These are phyloP conservation scores for Ormyrus nitidulus DNA, from an alignment of 2,888 invertebrate genomes.

Conservation along the genomic window DNA sequence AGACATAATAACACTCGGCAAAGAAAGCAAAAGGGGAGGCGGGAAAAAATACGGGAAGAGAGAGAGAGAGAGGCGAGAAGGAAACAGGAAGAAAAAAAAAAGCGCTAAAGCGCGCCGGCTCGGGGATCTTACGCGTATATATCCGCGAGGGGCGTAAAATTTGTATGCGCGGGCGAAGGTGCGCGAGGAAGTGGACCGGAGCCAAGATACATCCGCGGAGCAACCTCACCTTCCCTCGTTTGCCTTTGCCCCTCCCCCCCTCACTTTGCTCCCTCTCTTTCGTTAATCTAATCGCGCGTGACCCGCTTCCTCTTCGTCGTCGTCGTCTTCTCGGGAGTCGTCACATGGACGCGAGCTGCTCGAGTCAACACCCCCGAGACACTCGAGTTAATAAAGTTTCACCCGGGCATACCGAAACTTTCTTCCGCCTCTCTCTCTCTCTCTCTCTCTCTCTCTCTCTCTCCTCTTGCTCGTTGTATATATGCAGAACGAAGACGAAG, in stretches of 20 bases:
- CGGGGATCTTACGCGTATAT: background rate
- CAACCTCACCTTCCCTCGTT: slow-evolving; percentile 23
- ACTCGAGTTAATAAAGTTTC: slow-evolving; percentile 44
- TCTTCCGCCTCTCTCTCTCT: background rate
- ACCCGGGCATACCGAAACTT: slow-evolving; percentile 17
- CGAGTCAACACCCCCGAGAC: slow-evolving; percentile 46
- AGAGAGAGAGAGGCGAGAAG: background rate
- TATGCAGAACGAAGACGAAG: too few relatives aligned
- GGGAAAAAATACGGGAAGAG: too few relatives aligned
- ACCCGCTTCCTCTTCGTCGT: slow-evolving; percentile 29
- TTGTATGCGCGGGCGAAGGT: slow-evolving; percentile 48
- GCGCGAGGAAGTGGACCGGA: slow-evolving; percentile 46
- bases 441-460: too few relatives aligned
- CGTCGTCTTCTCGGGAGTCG: slow-evolving; percentile 20
- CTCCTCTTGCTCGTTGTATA: too few relatives aligned
- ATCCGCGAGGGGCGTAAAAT: slow-evolving; percentile 13
- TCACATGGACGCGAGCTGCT: slow-evolving; percentile 28
- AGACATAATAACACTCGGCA: too few relatives aligned
- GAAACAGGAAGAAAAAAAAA: background rate
- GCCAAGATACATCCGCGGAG: slow-evolving; percentile 35
- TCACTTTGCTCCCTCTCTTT: background rate
- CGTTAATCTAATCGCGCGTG: slow-evolving; percentile 57
- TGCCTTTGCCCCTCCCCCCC: background rate
- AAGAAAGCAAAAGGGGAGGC: background rate
- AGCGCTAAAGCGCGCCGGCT: slow-evolving; percentile 6